phyloP scores from a whole-genome alignment of 2,113 vertebrate genomes.

The Cynopterus brachyotis region DNA sequence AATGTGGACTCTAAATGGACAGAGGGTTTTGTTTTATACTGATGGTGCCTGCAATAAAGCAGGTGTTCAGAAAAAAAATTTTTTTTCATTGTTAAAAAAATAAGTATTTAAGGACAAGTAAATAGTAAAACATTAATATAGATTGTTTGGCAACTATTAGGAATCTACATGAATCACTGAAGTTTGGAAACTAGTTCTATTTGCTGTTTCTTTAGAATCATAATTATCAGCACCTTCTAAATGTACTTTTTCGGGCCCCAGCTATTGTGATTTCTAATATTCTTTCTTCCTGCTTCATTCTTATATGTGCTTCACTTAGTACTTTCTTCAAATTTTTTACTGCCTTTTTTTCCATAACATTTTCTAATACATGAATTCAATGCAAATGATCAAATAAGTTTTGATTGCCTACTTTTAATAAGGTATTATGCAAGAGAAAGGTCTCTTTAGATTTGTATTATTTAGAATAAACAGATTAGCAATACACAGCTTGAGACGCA shows the following conservation, averaged over 20 bases:
- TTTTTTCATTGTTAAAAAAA: neutral
- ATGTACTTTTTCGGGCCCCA: neutral
- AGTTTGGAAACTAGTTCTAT: neutral
- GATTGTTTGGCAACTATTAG: neutral
- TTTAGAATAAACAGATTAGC: neutral
- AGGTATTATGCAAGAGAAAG: neutral
- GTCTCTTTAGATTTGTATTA: neutral
- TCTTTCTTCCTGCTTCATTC: neutral
- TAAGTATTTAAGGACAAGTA: neutral
- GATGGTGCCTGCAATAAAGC: neutral
- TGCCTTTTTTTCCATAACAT: neutral
- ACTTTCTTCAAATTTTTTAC: neutral
- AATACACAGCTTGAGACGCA: neutral
- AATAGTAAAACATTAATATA: neutral
- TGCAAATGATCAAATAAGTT: neutral
- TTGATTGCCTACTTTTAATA: neutral
- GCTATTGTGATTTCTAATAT: neutral
- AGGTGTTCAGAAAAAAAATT: neutral
- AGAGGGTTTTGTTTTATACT: neutral
- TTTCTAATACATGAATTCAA: neutral
- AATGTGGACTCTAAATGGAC: neutral
- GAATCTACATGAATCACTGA: neutral
- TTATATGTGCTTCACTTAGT: neutral
- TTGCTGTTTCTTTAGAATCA: neutral
- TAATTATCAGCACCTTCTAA: neutral